A percentile compares a stretch with the other conserved stretches of the same genome.
phyloP scores from a whole-genome alignment of 1,140 invertebrate genomes.

The Himalopsyche phryganea region DNA sequence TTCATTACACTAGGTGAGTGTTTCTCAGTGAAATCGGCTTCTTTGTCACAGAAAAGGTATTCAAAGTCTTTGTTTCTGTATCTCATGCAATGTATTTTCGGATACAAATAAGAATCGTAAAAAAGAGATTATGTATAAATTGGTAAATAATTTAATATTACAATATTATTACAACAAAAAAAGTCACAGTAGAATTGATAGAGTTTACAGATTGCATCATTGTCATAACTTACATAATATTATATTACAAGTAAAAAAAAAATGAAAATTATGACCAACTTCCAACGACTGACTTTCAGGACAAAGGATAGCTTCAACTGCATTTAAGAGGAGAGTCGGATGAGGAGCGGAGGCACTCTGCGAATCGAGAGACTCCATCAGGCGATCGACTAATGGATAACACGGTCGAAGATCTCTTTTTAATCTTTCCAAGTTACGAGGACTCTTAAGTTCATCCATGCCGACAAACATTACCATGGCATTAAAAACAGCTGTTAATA shows the following conservation, averaged over 20 bases:
- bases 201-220: no score
- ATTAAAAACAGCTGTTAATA: conserved; percentile 70
- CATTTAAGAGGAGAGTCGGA: conserved; percentile 59
- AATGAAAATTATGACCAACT: conserved; percentile 44
- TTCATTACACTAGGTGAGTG: no score
- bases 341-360: conserved; percentile 56
- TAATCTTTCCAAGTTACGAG: conserved; percentile 73
- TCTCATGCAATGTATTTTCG: no score
- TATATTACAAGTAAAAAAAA: neutral
- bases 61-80: no score
- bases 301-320: conserved; percentile 64
- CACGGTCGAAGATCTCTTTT: conserved; percentile 75
- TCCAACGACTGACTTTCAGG: conserved; percentile 69
- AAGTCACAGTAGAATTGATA: no score
- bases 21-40: no score
- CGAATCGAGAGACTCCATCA: conserved; percentile 68
- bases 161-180: no score
- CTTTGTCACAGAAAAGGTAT: no score
- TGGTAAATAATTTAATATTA: no score
- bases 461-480: conserved; percentile 74
- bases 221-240: no score
- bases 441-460: conserved; percentile 68
- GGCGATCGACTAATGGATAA: conserved; percentile 67
- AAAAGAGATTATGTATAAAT: no score
- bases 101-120: no score